phyloP scores from a whole-genome alignment of 2,113 vertebrate species.

The Onychostoma macrolepis region DNA sequence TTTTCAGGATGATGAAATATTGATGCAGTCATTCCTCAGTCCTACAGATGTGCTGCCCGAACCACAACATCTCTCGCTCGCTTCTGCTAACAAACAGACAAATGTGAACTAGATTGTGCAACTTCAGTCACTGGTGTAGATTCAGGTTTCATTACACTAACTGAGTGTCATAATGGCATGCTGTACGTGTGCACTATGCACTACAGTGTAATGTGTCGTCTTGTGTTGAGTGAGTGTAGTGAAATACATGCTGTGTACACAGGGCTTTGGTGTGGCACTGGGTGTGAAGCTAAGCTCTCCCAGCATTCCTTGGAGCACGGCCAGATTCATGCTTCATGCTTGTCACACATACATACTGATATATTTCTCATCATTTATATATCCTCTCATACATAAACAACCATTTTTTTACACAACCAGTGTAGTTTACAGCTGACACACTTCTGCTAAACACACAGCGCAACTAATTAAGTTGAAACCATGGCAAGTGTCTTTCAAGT shows the following conservation, averaged over 20 bases:
- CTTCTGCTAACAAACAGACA: slow-evolving; percentile 42
- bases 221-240: slow-evolving; percentile 59
- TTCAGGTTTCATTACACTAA: not conserved
- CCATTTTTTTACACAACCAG: not conserved
- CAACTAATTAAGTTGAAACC: not conserved
- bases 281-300: slow-evolving; percentile 67
- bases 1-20: slow-evolving; percentile 75
- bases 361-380: not conserved
- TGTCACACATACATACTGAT: slow-evolving; percentile 40
- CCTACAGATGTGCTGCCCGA: slow-evolving; percentile 78
- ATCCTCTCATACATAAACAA: not conserved
- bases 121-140: not conserved
- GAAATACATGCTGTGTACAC: slow-evolving; percentile 6
- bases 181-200: not conserved
- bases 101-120: not conserved
- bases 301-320: slow-evolving; percentile 72
- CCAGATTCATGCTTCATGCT: slow-evolving; percentile 77
- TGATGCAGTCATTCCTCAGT: slow-evolving; percentile 74
- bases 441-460: slow-evolving; percentile 47
- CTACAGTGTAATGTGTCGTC: slow-evolving; percentile 15
- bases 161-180: not conserved
- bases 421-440: not conserved
- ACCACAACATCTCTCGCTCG: slow-evolving; percentile 53
- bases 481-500: not conserved
- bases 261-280: slow-evolving; percentile 56